Base-by-base conservation (phyloP, 2,113 vertebrate species). In the Chaetura pelagica region DNA sequence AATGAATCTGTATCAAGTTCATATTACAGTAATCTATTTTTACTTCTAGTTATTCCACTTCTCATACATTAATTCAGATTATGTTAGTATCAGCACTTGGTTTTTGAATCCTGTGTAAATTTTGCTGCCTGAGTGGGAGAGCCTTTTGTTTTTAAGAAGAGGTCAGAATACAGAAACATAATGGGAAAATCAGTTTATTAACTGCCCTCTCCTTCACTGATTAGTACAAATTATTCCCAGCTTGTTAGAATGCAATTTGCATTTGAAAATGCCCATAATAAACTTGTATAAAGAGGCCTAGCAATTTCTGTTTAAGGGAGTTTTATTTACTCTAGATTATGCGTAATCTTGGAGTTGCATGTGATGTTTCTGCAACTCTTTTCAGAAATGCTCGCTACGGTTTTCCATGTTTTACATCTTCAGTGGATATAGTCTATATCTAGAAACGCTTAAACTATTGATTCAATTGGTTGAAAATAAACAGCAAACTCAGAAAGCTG, bases 171-270 rank as follows among this genome's bases (percentile, higher is more conserved):
- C 19, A 62, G 48, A 68, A 88, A 35, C 58, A 32, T 93, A 91
- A 79, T 84, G 75, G 68, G 44, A 75, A 94, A 95, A 91, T 94
- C 59, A 89, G 35, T 87, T 84, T 84, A 67, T 59, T 82, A 49
- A 89, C 76, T 92, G 91, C 67, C 66, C 49, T 81, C 52, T 94
- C 90, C 62, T 87, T 62, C 22, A n/a, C 71, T 58, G 77, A 89
- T 96, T 61, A 92, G 49, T 85, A 90, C 29, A 90, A 82, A 89
- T 96, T 87, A 85, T 83, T 96, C 54, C 54, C 54, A 87, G 71
- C 52, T 79, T 94, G 38, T 55, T 87, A 82, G 78, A 88, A 93
- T 92, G 63, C 79, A 80, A 51, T 92, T 94, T 90, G 55, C 67
- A 38, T 80, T 86, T 90, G 29, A 95, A 91, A 87, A 87, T 91